Evolutionary conservation across 2,888 invertebrate species (phyloP).

Genomic region (Parochlus steinenii): DNA sequence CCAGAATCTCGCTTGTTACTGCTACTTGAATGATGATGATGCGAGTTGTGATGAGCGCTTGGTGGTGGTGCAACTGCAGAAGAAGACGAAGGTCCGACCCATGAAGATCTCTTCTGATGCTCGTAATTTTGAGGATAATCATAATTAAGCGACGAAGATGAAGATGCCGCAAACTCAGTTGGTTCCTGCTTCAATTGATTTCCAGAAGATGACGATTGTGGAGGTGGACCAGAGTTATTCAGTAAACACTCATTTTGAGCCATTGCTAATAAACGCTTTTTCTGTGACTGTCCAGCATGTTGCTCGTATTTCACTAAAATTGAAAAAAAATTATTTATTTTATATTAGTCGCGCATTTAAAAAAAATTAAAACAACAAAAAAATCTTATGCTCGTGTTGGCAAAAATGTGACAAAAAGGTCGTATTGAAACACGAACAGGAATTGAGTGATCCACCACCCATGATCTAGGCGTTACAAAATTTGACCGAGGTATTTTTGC

Average conservation of each 20-base stretch:
- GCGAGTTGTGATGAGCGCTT: conserved; percentile 29
- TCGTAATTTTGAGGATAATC: conserved; percentile 23
- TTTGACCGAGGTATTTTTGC: no score
- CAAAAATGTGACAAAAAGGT: conserved; percentile 13
- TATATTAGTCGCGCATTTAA: neutral
- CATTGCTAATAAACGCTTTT: conserved; percentile 75
- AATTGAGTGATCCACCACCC: no score
- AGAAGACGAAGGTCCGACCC: conserved; percentile 20
- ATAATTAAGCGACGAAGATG: conserved; percentile 16
- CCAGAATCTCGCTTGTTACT: conserved; percentile 13
- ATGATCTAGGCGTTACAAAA: no score
- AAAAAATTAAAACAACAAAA: conserved; percentile 19
- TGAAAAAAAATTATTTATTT: neutral
- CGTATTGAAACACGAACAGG: no score
- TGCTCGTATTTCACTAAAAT: conserved; percentile 26
- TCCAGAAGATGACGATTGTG: conserved; percentile 14
- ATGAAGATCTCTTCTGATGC: conserved; percentile 28
- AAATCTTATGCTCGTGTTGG: conserved; percentile 16
- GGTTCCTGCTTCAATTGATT: conserved; percentile 30
- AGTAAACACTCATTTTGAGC: conserved; percentile 60
- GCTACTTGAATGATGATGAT: conserved; percentile 20
- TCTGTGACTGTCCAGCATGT: conserved; percentile 58
- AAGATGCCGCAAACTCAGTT: conserved; percentile 20
- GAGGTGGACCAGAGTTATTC: conserved; percentile 36
- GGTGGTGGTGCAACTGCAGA: conserved; percentile 23